A percentile compares a stretch with the other conserved stretches of the same genome.
Conservation (phyloP, 1,140 invertebrate species). For the Calosoma granatense region DNA sequence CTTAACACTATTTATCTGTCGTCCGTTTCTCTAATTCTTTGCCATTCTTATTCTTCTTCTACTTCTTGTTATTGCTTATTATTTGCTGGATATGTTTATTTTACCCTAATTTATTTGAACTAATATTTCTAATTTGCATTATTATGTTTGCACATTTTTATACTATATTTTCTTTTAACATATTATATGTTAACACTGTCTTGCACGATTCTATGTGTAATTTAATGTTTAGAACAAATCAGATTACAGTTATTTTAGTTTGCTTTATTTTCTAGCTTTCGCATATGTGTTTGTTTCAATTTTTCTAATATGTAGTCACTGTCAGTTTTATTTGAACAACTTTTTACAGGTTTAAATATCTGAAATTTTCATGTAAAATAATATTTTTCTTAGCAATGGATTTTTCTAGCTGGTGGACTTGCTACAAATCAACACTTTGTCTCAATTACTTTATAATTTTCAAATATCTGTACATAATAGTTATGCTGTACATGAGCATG, state of each 20-base stretch:
- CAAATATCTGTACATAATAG: not conserved
- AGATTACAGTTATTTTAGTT: no score
- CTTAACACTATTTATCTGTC: slow-evolving; percentile 25
- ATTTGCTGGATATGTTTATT: not conserved
- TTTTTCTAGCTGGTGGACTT: slow-evolving; percentile 5
- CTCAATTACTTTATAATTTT: not conserved
- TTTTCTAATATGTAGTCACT: not conserved
- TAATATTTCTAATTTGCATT: no score
- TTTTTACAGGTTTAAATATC: not conserved
- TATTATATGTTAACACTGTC: no score
- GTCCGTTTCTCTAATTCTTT: slow-evolving; percentile 11
- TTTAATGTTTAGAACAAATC: no score
- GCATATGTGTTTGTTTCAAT: not conserved
- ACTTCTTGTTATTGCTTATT: slow-evolving; percentile 22
- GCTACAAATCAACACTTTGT: not conserved
- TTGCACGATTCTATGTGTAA: no score
- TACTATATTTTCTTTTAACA: no score
- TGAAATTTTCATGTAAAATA: not conserved
- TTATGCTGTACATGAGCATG: not conserved
- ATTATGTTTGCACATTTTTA: no score
- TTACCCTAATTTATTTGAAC: no score
- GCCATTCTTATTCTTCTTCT: slow-evolving; percentile 11
- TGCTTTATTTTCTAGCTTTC: no score
- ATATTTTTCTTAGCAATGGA: slow-evolving; percentile 8
- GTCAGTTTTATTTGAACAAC: not conserved